Conservation (phyloP, 2,797 vertebrate genomes). For the Percopsis omiscomaycus region DNA sequence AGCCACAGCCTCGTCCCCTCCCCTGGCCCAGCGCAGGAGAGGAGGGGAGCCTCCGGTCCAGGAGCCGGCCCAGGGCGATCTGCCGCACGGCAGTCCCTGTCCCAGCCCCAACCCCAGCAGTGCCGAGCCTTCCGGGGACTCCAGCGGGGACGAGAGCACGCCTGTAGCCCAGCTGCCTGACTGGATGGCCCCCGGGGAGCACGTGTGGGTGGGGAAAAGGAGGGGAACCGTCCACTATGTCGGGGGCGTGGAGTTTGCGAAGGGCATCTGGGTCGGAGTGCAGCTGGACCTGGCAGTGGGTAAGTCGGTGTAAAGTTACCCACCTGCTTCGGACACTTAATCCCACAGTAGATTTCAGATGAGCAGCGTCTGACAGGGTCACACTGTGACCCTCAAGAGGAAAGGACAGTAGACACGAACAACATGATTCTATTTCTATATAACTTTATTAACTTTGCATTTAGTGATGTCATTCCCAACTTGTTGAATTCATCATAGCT, state of each 20-base stretch:
- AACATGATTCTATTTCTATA: too few relatives aligned
- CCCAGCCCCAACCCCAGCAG: constrained; percentile 69
- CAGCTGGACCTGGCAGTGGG: constrained; percentile 83
- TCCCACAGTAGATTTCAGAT: too few relatives aligned
- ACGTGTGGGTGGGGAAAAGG: constrained; percentile 84
- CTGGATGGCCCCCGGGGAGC: constrained; percentile 81
- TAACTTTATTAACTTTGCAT: too few relatives aligned
- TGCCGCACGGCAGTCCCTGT: constrained; percentile 68
- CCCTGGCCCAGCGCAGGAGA: constrained; percentile 27
- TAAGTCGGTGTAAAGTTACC: constrained; percentile 59
- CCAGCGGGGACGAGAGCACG: constrained; percentile 75
- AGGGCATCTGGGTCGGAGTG: constrained; percentile 85
- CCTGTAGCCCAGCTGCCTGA: constrained; percentile 76
- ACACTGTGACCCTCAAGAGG: too few relatives aligned
- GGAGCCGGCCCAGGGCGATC: constrained; percentile 73
- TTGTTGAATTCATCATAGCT: too few relatives aligned
- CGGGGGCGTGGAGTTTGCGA: constrained; percentile 85
- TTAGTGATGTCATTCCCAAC: too few relatives aligned
- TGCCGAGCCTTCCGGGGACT: constrained; percentile 66
- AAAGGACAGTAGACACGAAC: too few relatives aligned
- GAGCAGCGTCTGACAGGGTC: too few relatives aligned
- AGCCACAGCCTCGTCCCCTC: constrained; percentile 17
- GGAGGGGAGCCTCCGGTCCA: constrained; percentile 71
- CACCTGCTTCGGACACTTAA: too few relatives aligned
- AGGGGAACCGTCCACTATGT: constrained; percentile 81